Evolutionary conservation across 2,888 invertebrate genomes (phyloP).

Genomic region (Cerastoderma edule): DNA sequence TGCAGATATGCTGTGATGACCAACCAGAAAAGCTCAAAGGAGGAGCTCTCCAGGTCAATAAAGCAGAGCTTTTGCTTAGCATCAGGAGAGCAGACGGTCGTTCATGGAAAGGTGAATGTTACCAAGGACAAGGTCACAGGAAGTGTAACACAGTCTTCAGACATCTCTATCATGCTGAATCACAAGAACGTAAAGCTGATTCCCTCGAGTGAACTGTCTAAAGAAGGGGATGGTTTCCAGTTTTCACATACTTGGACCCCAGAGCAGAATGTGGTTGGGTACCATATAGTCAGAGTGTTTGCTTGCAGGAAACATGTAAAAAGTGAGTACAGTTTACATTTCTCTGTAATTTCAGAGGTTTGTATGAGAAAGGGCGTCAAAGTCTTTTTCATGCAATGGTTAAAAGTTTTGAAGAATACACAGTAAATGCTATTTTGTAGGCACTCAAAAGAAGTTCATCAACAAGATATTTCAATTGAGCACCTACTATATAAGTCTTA

Average conservation of each 20-base stretch:
- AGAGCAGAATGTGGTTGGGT: conserved; percentile 60
- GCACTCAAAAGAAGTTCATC: too few relatives aligned
- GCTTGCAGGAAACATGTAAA: conserved; percentile 60
- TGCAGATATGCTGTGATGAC: conserved; percentile 70
- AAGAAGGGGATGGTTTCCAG: conserved; percentile 47
- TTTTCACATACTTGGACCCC: conserved; percentile 65
- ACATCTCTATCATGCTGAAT: conserved; percentile 63
- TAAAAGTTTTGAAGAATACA: too few relatives aligned
- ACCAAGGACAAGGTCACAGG: conserved; percentile 59
- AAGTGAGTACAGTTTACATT: conserved; percentile 54
- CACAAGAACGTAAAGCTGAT: conserved; percentile 50
- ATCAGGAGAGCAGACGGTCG: conserved; percentile 57
- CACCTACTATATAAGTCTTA: too few relatives aligned
- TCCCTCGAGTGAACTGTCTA: conserved; percentile 40
- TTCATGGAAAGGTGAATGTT: conserved; percentile 55
- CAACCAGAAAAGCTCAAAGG: conserved; percentile 46
- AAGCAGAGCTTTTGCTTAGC: conserved; percentile 58
- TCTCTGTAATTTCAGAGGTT: too few relatives aligned
- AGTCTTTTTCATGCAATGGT: too few relatives aligned
- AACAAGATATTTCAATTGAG: too few relatives aligned
- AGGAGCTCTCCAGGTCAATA: conserved; percentile 22
- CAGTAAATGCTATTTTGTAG: too few relatives aligned
- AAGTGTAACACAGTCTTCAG: conserved; percentile 52
- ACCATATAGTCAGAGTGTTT: conserved; percentile 64
- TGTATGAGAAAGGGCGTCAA: too few relatives aligned